These are phyloP conservation scores for Saccostrea cuccullata DNA, from an alignment of 1,140 invertebrate genomes.

Conservation along the genomic window DNA sequence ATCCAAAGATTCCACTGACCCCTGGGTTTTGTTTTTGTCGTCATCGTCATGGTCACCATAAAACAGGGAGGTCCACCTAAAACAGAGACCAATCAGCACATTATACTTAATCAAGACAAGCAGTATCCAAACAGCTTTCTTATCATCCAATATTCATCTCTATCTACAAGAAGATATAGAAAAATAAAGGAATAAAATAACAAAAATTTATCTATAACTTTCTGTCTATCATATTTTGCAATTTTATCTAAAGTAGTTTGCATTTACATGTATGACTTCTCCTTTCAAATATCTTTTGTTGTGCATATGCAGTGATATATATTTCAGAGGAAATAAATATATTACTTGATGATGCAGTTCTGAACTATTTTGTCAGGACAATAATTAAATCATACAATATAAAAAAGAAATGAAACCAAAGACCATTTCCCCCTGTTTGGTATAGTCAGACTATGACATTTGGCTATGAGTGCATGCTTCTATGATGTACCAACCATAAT, in stretches of 20 bases:
- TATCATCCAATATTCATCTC: no score
- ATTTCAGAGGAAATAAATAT: not conserved
- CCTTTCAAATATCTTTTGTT: not conserved
- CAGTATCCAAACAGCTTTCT: no score
- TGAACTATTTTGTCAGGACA: not conserved
- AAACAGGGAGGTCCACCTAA: conserved; percentile 93
- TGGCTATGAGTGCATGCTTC: not conserved
- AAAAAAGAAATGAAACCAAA: not conserved
- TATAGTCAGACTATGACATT: not conserved
- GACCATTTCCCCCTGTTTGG: not conserved
- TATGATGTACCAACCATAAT: not conserved
- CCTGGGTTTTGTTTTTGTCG: conserved; percentile 54
- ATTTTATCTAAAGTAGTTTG: no score
- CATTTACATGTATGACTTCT: no score
- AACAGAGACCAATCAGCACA: conserved; percentile 42
- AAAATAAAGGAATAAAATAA: conserved; percentile 13
- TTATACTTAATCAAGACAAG: no score
- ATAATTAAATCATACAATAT: not conserved
- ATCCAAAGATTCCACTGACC: conserved; percentile 75
- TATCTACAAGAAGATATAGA: no score
- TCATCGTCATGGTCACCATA: conserved; percentile 81
- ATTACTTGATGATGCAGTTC: not conserved
- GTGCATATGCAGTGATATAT: not conserved
- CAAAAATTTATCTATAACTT: no score
- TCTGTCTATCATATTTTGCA: no score